Conservation (phyloP, 2,797 vertebrate genomes). For the Pogonophryne albipinna region DNA sequence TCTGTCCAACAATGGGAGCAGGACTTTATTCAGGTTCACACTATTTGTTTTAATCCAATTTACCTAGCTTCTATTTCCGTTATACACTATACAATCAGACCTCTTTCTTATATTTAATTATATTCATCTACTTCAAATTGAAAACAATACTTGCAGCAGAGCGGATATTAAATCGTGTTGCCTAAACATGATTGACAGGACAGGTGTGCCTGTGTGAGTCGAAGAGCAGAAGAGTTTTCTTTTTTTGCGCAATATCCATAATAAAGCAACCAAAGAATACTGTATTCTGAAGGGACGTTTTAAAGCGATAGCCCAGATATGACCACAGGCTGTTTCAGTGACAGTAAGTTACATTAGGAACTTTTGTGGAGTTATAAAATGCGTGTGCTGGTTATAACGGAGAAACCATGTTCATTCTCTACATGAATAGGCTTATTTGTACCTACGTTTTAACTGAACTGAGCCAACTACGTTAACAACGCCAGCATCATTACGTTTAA, state of each 20-base stretch:
- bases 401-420: not conserved
- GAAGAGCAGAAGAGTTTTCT: not conserved
- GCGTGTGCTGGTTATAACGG: too few species aligned
- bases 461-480: not conserved
- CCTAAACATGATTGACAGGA: not conserved
- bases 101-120: too few species aligned
- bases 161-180: too few species aligned
- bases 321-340: too few species aligned
- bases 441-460: not conserved
- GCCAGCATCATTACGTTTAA: not conserved
- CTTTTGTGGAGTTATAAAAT: too few species aligned
- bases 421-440: not conserved
- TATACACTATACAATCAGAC: too few species aligned
- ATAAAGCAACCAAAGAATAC: not conserved
- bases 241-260: not conserved
- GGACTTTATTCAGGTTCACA: not conserved
- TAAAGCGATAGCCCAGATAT: too few species aligned
- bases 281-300: not conserved
- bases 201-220: not conserved
- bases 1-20: not conserved
- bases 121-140: too few species aligned
- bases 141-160: too few species aligned
- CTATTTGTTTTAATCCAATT: too few species aligned
- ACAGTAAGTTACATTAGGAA: too few species aligned
- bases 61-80: too few species aligned